phyloP scores from a whole-genome alignment of 2,888 invertebrate genomes.

The Agrilus biguttatus region DNA sequence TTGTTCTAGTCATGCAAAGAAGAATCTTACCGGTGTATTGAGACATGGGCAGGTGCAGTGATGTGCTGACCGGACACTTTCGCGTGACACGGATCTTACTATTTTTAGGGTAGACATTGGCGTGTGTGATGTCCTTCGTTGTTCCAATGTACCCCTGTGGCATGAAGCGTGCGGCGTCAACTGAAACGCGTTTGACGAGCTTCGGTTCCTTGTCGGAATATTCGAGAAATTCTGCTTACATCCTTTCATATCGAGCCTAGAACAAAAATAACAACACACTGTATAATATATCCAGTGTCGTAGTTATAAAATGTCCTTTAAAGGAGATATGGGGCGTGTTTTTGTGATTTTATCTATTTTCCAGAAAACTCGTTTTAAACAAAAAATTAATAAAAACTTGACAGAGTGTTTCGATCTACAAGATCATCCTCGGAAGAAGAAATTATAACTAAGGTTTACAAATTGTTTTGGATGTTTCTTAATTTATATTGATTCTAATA shows the following conservation, averaged over 20 bases:
- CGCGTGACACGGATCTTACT: slow-evolving; percentile 72
- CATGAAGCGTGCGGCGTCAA: slow-evolving; percentile 49
- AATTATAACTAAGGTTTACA: too few species aligned
- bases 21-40: slow-evolving; percentile 29
- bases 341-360: too few species aligned
- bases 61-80: slow-evolving; percentile 61
- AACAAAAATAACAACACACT: slow-evolving; percentile 7
- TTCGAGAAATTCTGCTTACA: slow-evolving; percentile 31
- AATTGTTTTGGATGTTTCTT: too few species aligned
- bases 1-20: not conserved
- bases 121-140: slow-evolving; percentile 68
- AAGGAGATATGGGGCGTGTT: too few species aligned
- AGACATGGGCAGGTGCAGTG: slow-evolving; percentile 48
- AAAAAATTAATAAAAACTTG: too few species aligned
- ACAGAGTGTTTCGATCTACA: too few species aligned
- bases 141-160: slow-evolving; percentile 43
- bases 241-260: slow-evolving; percentile 31
- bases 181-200: slow-evolving; percentile 51
- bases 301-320: too few species aligned
- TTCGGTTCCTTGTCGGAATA: slow-evolving; percentile 37
- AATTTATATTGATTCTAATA: too few species aligned
- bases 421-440: too few species aligned
- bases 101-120: slow-evolving; percentile 61
- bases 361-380: too few species aligned
- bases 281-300: too few species aligned